Base-by-base conservation (phyloP, 2,113 vertebrate species). In the Lepus timidus region DNA sequence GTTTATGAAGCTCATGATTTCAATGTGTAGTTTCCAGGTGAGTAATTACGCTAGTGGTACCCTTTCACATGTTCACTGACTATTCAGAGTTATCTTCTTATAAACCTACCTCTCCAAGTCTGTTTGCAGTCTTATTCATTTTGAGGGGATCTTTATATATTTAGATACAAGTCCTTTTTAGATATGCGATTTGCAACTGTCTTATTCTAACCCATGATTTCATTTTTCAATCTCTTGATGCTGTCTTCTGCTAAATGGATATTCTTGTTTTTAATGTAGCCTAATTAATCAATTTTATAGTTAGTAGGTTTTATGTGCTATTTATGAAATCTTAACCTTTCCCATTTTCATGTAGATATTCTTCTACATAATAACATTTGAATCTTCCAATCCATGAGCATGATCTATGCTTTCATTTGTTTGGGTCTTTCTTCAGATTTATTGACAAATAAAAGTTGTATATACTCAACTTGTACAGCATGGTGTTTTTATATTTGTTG, bases 321-420 rank as follows among this genome's bases (percentile, higher is more conserved):
- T 75, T 95, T 88, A 55, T 74, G 14, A 91, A 88, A 81, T 88
- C 49, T 93, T 89, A 84, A 29, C n/a, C 27, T 95, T 96, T 92
- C 19, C 55, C 33, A 17, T 14, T 70, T 33, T 83, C 36, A 44
- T 27, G 33, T 73, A 93, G 81, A 75, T 64, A 39, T 65, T 51
- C 23, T 83, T 92, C 75, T 86, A 74, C 33, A 65, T 90, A 58
- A n/a, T 91, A 82, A 75, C 80, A 92, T 19, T 71, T 12, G 73
- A 17, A 16, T 22, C 31, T 65, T 70, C 31, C 3, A 23, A 84
- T 61, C 62, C 58, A 36, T 52, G 20, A 86, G 14, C 9, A 10
- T 31, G 11, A 67, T 65, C 12, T 93, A 62, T 49, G 19, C 27
- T 39, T 95, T 85, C 11, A 58, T 73, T 80, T 74, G 68, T 36